A percentile compares a stretch with the other conserved stretches of the same genome.
Evolutionary conservation across 2,113 vertebrate genomes (phyloP).

Genomic region (Microcebus tavaratra): DNA sequence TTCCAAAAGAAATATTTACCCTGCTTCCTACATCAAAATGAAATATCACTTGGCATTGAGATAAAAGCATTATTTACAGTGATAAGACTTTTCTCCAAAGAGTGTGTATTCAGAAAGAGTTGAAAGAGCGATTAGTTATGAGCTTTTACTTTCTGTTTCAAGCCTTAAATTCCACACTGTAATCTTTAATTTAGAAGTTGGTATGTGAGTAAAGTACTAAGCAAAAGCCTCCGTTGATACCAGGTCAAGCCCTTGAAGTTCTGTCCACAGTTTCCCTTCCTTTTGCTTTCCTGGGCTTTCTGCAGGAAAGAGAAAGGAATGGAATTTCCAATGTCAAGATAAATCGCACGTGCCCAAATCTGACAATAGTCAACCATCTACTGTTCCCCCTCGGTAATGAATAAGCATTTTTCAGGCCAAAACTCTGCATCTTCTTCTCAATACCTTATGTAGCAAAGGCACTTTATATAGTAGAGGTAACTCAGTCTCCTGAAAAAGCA

Average conservation of each 20-base stretch:
- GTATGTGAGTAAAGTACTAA: slow-evolving; percentile 25
- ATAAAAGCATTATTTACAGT: slow-evolving; percentile 66
- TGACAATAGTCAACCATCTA: neutral
- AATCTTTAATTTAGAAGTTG: slow-evolving; percentile 49
- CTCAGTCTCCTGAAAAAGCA: neutral
- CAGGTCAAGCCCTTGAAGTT: neutral
- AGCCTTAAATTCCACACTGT: slow-evolving; percentile 37
- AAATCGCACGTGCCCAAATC: neutral
- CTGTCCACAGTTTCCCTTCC: neutral
- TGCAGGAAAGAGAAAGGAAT: neutral
- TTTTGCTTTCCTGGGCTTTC: slow-evolving; percentile 8
- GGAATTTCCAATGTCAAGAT: neutral
- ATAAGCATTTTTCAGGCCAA: neutral
- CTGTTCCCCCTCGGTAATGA: neutral
- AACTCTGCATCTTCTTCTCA: neutral
- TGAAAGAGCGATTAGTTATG: slow-evolving; percentile 39
- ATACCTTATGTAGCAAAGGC: neutral
- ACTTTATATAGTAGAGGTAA: neutral
- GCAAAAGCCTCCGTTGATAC: neutral
- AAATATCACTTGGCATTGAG: slow-evolving; percentile 63
- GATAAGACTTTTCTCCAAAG: slow-evolving; percentile 49
- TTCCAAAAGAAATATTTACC: slow-evolving; percentile 32
- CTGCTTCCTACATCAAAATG: slow-evolving; percentile 61
- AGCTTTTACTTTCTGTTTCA: slow-evolving; percentile 43
- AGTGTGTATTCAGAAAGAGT: neutral